These are phyloP conservation scores for Littorina saxatilis DNA, from an alignment of 1,140 invertebrate genomes.

Conservation along the genomic window DNA sequence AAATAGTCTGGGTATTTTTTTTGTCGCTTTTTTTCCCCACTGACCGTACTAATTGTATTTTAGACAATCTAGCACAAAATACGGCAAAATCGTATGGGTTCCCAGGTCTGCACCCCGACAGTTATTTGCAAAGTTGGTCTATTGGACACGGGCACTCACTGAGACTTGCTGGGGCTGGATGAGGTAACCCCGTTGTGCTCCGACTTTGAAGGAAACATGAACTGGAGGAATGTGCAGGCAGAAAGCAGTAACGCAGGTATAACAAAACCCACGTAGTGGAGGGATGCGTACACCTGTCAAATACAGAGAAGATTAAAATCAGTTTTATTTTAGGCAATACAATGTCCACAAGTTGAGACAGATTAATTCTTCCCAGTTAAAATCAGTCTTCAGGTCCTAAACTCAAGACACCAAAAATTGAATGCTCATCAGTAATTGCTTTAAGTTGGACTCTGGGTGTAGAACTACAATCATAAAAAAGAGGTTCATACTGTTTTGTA, in stretches of 20 bases:
- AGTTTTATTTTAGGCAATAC: neutral
- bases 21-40: too few species aligned
- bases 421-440: neutral
- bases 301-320: conserved; percentile 11
- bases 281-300: conserved; percentile 78
- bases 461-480: neutral
- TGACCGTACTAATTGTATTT: too few species aligned
- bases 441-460: neutral
- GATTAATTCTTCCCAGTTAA: neutral
- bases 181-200: neutral
- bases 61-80: too few species aligned
- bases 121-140: too few species aligned
- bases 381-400: neutral
- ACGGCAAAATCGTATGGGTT: too few species aligned
- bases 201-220: neutral
- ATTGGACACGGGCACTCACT: too few species aligned
- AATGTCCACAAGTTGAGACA: neutral
- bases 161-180: too few species aligned
- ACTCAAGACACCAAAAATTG: neutral
- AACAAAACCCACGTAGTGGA: conserved; percentile 80
- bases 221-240: neutral
- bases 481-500: neutral
- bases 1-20: too few species aligned
- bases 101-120: too few species aligned
- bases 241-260: conserved; percentile 43